A percentile compares a stretch with the other conserved stretches of the same genome.
Evolutionary conservation across 1,140 invertebrate genomes (phyloP).

Genomic region (Pissodes strobi): DNA sequence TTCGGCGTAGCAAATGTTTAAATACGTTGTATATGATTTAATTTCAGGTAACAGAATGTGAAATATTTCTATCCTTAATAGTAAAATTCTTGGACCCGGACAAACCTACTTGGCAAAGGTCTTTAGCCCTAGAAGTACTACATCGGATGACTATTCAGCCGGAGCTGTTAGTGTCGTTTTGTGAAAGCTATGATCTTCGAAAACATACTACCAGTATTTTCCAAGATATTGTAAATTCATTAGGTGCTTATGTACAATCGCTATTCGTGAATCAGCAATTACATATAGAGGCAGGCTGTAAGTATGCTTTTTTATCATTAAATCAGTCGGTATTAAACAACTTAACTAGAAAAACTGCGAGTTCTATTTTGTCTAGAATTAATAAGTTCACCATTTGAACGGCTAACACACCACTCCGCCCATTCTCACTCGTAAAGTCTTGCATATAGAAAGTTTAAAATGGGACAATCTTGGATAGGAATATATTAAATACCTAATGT

Average conservation of each 20-base stretch:
- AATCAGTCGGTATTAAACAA: too few relatives aligned
- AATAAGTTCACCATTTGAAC: too few relatives aligned
- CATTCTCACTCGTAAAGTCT: too few relatives aligned
- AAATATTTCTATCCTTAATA: constrained; percentile 96
- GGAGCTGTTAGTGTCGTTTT: constrained; percentile 86
- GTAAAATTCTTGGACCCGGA: constrained; percentile 97
- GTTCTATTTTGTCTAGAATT: too few relatives aligned
- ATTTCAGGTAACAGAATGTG: constrained; percentile 91
- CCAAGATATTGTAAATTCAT: constrained; percentile 92
- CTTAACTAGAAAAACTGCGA: too few relatives aligned
- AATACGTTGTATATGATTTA: not conserved
- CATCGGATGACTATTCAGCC: constrained; percentile 92
- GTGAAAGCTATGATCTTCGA: constrained; percentile 92
- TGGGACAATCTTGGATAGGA: too few relatives aligned
- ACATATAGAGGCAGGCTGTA: constrained; percentile 58
- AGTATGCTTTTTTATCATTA: too few relatives aligned
- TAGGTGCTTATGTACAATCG: constrained; percentile 94
- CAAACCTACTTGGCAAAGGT: constrained; percentile 94
- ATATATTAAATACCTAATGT: too few relatives aligned
- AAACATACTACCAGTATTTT: constrained; percentile 92
- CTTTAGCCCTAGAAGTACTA: constrained; percentile 91
- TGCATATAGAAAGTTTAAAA: too few relatives aligned
- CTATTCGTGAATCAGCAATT: constrained; percentile 76
- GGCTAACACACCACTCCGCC: too few relatives aligned
- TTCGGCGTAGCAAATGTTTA: too few relatives aligned